phyloP scores from a whole-genome alignment of 1,140 invertebrate species.

The Prorops nasuta region DNA sequence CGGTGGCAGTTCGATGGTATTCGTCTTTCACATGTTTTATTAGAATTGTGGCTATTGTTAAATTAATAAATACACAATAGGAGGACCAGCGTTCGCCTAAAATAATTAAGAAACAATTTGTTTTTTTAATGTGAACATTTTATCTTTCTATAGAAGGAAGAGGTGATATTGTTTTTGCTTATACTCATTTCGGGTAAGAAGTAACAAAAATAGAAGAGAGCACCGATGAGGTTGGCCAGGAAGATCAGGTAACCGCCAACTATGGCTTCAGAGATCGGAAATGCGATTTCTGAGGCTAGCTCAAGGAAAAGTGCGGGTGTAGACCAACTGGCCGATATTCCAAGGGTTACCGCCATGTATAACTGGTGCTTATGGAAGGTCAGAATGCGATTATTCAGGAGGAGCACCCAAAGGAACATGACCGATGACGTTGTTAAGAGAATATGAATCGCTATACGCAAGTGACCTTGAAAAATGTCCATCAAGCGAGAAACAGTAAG shows the following conservation, averaged over 20 bases:
- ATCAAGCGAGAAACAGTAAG: slow-evolving; percentile 38
- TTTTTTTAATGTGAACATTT: background rate
- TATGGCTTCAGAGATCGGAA: slow-evolving; percentile 56
- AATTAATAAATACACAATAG: slow-evolving; percentile 17
- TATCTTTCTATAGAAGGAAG: background rate
- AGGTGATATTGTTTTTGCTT: background rate
- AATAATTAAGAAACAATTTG: slow-evolving; percentile 2
- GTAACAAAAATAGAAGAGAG: slow-evolving; percentile 48
- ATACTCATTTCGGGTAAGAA: slow-evolving; percentile 47
- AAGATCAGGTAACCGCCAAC: slow-evolving; percentile 54
- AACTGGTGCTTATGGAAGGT: slow-evolving; percentile 35
- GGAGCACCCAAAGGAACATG: slow-evolving; percentile 46
- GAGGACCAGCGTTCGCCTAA: slow-evolving; percentile 21
- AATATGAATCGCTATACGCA: slow-evolving; percentile 36
- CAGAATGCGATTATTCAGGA: slow-evolving; percentile 34
- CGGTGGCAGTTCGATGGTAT: slow-evolving; percentile 19
- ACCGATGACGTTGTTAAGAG: slow-evolving; percentile 37
- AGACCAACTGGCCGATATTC: slow-evolving; percentile 51
- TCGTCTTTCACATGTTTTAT: slow-evolving; percentile 19
- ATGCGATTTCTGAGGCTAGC: slow-evolving; percentile 55
- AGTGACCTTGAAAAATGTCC: slow-evolving; percentile 40
- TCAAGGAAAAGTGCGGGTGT: slow-evolving; percentile 55
- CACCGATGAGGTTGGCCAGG: slow-evolving; percentile 47
- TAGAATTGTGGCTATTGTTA: slow-evolving; percentile 14
- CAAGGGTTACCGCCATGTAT: slow-evolving; percentile 41